phyloP scores from a whole-genome alignment of 2,888 invertebrate species.

The Lasius platythorax region DNA sequence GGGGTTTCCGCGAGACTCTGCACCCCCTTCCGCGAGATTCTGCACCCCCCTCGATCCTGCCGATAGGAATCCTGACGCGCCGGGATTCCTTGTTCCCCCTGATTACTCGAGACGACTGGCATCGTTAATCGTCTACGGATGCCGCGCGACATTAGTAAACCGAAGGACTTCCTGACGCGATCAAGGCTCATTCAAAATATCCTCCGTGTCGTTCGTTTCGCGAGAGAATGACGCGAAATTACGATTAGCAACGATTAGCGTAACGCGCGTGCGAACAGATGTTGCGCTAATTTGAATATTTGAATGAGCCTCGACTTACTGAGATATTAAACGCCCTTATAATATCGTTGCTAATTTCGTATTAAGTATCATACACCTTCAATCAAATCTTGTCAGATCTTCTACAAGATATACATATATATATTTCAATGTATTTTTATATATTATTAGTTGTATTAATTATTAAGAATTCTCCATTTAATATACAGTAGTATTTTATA shows the following conservation, averaged over 20 bases:
- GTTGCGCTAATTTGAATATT: background rate
- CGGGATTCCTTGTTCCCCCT: slow-evolving; percentile 70
- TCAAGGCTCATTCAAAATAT: slow-evolving; percentile 39
- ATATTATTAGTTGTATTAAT: background rate
- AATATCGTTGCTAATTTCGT: background rate
- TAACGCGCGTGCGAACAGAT: background rate
- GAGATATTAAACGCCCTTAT: background rate
- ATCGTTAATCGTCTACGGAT: slow-evolving; percentile 77
- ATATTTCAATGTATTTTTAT: background rate
- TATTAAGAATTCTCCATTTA: background rate
- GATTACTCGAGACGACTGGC: slow-evolving; percentile 76
- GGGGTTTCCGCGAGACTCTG: slow-evolving; percentile 47
- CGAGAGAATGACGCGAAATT: background rate
- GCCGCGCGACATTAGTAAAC: slow-evolving; percentile 49
- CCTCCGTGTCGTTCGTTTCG: background rate
- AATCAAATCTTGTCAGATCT: background rate
- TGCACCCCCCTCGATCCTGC: slow-evolving; percentile 67
- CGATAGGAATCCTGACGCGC: slow-evolving; percentile 57
- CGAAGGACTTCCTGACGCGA: slow-evolving; percentile 24
- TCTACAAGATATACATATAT: background rate
- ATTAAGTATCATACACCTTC: background rate
- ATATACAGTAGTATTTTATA: too few species aligned
- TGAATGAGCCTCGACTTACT: background rate
- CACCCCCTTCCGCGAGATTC: slow-evolving; percentile 56
- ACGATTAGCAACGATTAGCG: background rate